These are phyloP conservation scores for Onychorhynchus coronatus DNA, from an alignment of 2,113 vertebrate genomes.

Conservation along the genomic window DNA sequence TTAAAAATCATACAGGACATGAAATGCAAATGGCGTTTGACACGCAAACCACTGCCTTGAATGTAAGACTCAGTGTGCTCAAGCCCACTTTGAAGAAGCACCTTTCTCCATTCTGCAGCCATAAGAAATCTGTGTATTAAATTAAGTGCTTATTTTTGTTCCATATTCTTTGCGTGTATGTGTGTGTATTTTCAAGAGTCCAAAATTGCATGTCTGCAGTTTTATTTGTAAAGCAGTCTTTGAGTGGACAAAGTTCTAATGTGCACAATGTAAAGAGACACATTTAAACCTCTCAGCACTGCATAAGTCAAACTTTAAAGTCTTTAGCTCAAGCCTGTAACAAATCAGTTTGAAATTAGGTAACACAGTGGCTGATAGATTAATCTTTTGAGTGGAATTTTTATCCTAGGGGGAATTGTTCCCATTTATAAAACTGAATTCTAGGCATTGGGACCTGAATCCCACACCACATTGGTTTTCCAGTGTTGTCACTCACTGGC, in stretches of 20 bases:
- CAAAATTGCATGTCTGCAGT: not conserved
- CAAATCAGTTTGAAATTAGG: not conserved
- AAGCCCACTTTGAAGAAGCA: not conserved
- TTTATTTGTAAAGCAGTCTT: slow-evolving; percentile 35
- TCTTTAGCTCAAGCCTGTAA: not conserved
- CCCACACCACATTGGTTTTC: not conserved
- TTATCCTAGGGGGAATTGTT: not conserved
- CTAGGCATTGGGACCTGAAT: not conserved
- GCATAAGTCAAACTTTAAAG: not conserved
- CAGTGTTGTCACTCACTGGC: not conserved
- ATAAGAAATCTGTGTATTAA: not conserved
- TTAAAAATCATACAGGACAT: slow-evolving; percentile 1
- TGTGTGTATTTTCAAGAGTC: not conserved
- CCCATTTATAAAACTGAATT: not conserved
- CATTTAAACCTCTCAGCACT: not conserved
- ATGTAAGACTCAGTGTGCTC: not conserved
- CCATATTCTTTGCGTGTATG: not conserved
- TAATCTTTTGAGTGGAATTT: not conserved
- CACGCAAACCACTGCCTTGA: not conserved
- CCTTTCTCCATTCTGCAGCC: not conserved
- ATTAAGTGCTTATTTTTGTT: not conserved
- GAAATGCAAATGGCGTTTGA: not conserved
- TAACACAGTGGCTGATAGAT: not conserved
- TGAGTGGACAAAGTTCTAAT: not conserved
- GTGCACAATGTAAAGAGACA: not conserved